Conservation (phyloP, 64 coral and sea anemone species). For the Montipora foliosa region DNA sequence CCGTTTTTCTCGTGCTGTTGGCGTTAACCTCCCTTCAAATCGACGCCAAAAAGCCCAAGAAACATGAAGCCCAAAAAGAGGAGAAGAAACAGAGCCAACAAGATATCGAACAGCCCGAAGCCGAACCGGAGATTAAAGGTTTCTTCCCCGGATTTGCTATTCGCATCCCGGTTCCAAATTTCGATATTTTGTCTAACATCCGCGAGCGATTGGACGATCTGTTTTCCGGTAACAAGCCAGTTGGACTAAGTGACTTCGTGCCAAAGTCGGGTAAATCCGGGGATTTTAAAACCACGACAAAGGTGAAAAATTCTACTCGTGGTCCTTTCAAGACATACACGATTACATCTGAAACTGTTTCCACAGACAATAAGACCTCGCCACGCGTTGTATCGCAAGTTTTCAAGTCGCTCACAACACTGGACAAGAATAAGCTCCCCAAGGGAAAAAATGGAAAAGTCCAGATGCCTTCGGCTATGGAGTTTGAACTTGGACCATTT, state of each 20-base stretch:
- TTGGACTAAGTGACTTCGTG: background rate
- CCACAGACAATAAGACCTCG: constrained; percentile 84
- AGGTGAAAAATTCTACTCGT: constrained; percentile 70
- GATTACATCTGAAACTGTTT: constrained; percentile 69
- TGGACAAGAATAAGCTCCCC: constrained; percentile 62
- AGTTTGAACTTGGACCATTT: constrained; percentile 78
- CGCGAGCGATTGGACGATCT: constrained; percentile 22
- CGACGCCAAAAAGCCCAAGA: constrained; percentile 27
- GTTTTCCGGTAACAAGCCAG: background rate
- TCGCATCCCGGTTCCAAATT: constrained; percentile 59
- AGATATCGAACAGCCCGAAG: constrained; percentile 4
- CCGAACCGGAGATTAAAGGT: background rate
- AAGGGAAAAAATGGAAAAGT: constrained; percentile 59
- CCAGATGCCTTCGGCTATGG: constrained; percentile 9
- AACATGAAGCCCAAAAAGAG: constrained; percentile 4
- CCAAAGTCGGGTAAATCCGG: constrained; percentile 45
- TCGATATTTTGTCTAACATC: constrained; percentile 20
- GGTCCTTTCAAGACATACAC: constrained; percentile 88
- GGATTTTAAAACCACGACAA: constrained; percentile 79
- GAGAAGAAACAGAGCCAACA: constrained; percentile 28
- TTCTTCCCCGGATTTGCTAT: constrained; percentile 54
- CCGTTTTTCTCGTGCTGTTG: background rate
- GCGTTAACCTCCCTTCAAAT: background rate
- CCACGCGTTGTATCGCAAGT: constrained; percentile 69
- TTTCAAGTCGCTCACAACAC: constrained; percentile 71